Conservation (phyloP, 2,888 invertebrate species). For the Cepaea hortensis region DNA sequence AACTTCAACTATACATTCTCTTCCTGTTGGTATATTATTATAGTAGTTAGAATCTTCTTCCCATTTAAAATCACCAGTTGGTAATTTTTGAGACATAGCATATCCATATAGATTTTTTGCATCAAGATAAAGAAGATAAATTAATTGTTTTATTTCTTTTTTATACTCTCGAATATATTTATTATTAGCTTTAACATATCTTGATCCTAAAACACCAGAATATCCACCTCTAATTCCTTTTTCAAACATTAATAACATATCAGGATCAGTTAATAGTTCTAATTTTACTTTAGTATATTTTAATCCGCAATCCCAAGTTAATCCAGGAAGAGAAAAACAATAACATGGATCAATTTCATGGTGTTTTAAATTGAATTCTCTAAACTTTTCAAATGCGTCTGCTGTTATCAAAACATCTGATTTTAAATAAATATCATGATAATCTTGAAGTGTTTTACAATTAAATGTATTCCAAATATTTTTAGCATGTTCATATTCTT, state of each 20-base stretch:
- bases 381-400: constrained; percentile 31
- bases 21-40: constrained; percentile 37
- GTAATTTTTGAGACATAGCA: constrained; percentile 26
- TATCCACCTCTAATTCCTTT: constrained; percentile 17
- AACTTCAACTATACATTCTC: constrained; percentile 38
- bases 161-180: background rate
- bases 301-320: constrained; percentile 28
- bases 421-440: constrained; percentile 16
- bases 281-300: constrained; percentile 16
- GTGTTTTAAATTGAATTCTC: constrained; percentile 9
- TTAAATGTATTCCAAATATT: background rate
- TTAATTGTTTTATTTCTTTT: constrained; percentile 2
- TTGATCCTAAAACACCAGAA: constrained; percentile 2
- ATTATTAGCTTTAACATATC: constrained; percentile 20
- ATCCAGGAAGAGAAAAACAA: constrained; percentile 19
- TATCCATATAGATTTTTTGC: constrained; percentile 34
- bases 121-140: constrained; percentile 23
- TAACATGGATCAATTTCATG: constrained; percentile 27
- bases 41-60: constrained; percentile 27
- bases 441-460: constrained; percentile 19
- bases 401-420: constrained; percentile 10
- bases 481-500: constrained; percentile 22
- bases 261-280: constrained; percentile 4
- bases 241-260: constrained; percentile 27
- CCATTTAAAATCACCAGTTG: constrained; percentile 24